Base-by-base conservation (phyloP, 2,113 vertebrate genomes). In the Athene cunicularia region DNA sequence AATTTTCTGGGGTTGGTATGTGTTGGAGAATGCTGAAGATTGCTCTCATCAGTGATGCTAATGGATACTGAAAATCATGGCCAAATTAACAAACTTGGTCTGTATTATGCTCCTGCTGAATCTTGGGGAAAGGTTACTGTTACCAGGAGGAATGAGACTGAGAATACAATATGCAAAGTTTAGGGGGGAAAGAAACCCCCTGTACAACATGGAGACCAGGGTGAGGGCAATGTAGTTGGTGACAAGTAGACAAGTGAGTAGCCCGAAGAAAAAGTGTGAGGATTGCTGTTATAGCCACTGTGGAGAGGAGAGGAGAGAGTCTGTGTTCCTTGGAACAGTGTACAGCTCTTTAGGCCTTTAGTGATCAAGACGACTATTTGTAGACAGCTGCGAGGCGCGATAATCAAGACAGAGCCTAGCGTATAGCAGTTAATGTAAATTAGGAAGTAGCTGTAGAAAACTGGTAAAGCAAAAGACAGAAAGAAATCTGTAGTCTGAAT, bases 141-240 rank as follows among this genome's bases (percentile, higher is more conserved):
- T 73, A 28, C 8, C 49, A 4, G 0, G 7, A 84, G 9, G n/a
- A 13, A 27, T 59, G 58, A 76, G 90, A 43, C 11, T 92, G 9
- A 20, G 41, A 21, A 41, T 3, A 32, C 3, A 28, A 1, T 26
- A 59, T 58, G 16, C 19, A 86, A 60, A 76, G 41, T 62, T 39
- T 60, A 18, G 5, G 26, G 1, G 28, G 1, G 7, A 24, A 18
- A 33, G 39, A 22, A 1, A 0, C 0, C 4, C 2, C 19, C 17
- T 11, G 9, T 55, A 10, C 14, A 32, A 3, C 33, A 20, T 50
- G 20, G 33, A 27, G 7, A 47, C 14, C 22, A 15, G 59, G 14
- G 17, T 8, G 55, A 33, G 33, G 55, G 35, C 18, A 49, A 1
- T 22, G 13, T 12, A 33, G 8, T 11, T 82, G 62, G 18, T 77